Conservation (phyloP, 1,140 invertebrate species). For the Amyelois transitella region DNA sequence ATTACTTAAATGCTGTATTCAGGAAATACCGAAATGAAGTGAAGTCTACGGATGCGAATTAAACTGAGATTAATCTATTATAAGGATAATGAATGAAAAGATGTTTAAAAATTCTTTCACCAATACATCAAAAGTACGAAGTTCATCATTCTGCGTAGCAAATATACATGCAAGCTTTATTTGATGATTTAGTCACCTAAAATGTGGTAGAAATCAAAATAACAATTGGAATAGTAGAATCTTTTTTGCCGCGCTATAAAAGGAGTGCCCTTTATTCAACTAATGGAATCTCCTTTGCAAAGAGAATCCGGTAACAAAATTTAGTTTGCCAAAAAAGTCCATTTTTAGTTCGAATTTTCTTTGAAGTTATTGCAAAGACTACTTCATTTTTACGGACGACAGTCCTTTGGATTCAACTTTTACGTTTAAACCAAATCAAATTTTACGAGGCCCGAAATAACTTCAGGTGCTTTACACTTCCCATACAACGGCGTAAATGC, state of each 20-base stretch:
- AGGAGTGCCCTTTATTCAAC: conserved; percentile 6
- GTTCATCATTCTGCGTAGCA: too few relatives aligned
- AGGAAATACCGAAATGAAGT: too few relatives aligned
- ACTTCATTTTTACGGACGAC: background rate
- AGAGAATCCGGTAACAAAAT: conserved; percentile 13
- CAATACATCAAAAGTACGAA: too few relatives aligned
- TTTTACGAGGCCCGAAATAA: too few relatives aligned
- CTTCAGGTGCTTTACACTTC: background rate
- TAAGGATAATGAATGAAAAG: too few relatives aligned
- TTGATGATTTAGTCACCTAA: too few relatives aligned
- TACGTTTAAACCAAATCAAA: background rate
- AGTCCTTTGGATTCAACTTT: background rate
- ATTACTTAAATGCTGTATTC: too few relatives aligned
- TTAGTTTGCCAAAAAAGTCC: conserved; percentile 6
- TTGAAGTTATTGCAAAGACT: conserved; percentile 5
- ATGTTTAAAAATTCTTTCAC: too few relatives aligned
- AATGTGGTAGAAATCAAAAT: background rate
- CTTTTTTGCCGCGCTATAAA: conserved; percentile 4
- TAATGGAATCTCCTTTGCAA: conserved; percentile 14
- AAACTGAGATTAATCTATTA: too few relatives aligned
- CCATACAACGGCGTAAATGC: too few relatives aligned
- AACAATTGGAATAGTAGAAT: background rate
- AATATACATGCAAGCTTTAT: too few relatives aligned
- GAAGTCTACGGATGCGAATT: too few relatives aligned
- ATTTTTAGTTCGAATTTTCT: conserved; percentile 6